Percentiles rank a stretch among this genome's conserved stretches.
Evolutionary conservation across 64 coral and sea anemone genomes (phyloP).

Genomic region (Porites australiensis): DNA sequence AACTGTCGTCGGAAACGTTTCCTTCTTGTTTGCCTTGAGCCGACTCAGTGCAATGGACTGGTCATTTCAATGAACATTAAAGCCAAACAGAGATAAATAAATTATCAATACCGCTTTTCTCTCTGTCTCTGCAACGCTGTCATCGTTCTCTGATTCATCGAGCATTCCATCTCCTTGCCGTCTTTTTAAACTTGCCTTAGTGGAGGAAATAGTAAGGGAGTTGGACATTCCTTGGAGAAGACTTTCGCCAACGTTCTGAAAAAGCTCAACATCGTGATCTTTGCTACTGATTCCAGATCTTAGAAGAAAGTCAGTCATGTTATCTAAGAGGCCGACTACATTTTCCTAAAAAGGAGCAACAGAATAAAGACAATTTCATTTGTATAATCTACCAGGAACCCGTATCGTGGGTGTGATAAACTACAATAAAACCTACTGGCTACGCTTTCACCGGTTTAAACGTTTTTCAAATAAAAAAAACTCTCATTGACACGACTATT

Average conservation of each 20-base stretch:
- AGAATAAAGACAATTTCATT: not conserved
- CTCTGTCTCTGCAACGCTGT: not conserved
- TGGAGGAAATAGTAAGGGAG: not conserved
- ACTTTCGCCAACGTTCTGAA: conserved; percentile 30
- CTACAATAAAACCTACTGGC: too few species aligned
- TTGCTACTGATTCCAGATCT: conserved; percentile 3
- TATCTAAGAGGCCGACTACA: conserved; percentile 59
- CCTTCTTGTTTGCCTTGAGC: too few species aligned
- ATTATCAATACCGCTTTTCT: not conserved
- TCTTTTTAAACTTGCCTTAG: not conserved
- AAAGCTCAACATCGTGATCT: conserved; percentile 3
- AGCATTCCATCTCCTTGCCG: not conserved
- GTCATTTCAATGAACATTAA: too few species aligned
- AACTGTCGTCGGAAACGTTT: too few species aligned
- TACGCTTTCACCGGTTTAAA: too few species aligned
- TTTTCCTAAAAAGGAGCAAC: conserved; percentile 42
- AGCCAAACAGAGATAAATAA: not conserved
- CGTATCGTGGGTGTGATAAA: too few species aligned
- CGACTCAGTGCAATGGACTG: too few species aligned
- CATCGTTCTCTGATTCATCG: not conserved
- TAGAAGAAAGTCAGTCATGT: conserved; percentile 28
- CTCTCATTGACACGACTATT: too few species aligned
- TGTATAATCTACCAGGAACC: too few species aligned
- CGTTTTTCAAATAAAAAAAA: too few species aligned
- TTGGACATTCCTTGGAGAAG: conserved; percentile 35